These are phyloP conservation scores for Sisyra nigra DNA, from an alignment of 2,888 invertebrate species.

Conservation along the genomic window DNA sequence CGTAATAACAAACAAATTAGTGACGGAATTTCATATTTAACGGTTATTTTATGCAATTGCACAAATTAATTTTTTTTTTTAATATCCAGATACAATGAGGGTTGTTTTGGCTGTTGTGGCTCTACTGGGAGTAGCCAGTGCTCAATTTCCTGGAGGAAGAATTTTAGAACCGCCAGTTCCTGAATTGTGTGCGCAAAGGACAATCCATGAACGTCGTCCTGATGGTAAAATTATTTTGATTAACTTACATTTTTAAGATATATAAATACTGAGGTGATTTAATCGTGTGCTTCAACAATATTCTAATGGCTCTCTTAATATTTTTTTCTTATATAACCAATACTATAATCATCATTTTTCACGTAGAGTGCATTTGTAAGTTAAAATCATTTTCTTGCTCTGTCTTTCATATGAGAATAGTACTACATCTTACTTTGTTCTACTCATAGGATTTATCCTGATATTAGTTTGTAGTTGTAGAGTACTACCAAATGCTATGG, in stretches of 20 bases:
- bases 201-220: constrained; percentile 51
- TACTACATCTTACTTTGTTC: no score
- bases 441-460: no score
- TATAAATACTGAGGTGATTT: background rate
- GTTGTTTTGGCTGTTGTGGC: background rate
- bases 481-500: no score
- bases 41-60: no score
- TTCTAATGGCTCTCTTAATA: background rate
- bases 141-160: constrained; percentile 62
- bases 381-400: no score
- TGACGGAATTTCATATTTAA: no score
- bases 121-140: constrained; percentile 20
- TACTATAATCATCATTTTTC: no score
- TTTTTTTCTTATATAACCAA: background rate
- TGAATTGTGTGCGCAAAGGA: constrained; percentile 54
- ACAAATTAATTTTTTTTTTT: background rate
- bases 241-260: background rate
- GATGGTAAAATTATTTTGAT: constrained; percentile 37
- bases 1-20: no score
- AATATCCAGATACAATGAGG: background rate
- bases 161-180: constrained; percentile 67
- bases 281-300: background rate
- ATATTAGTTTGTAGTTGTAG: no score
- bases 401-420: no score
- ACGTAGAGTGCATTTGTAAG: no score